phyloP scores from a whole-genome alignment of 2,888 invertebrate genomes.

The Anaspis maculata region DNA sequence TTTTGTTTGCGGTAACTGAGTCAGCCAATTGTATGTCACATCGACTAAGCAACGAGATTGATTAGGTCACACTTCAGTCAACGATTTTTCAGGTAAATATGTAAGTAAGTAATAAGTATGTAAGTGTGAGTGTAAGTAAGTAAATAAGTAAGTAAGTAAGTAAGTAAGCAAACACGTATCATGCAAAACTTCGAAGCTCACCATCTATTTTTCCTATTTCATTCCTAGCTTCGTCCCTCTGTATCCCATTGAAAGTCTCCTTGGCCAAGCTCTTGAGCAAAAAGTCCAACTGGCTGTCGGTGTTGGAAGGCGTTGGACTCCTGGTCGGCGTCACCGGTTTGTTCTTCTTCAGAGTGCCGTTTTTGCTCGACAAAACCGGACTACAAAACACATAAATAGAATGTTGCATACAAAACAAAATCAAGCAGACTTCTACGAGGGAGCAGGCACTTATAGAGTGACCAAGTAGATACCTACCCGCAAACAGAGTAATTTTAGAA shows the following conservation, averaged over 20 bases:
- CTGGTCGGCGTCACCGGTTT: conserved; percentile 23
- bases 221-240: conserved; percentile 41
- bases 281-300: conserved; percentile 57
- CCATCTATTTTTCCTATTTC: conserved; percentile 29
- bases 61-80: too few species aligned
- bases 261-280: conserved; percentile 69
- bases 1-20: too few species aligned
- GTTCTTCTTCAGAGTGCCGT: conserved; percentile 35
- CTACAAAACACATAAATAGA: conserved; percentile 24
- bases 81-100: too few species aligned
- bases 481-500: too few species aligned
- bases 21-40: too few species aligned
- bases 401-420: conserved; percentile 22
- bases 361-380: conserved; percentile 43
- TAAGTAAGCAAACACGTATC: too few species aligned
- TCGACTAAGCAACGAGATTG: too few species aligned
- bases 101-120: too few species aligned
- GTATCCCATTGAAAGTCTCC: conserved; percentile 51
- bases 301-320: conserved; percentile 33
- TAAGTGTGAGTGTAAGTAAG: too few species aligned
- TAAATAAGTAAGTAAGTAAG: too few species aligned
- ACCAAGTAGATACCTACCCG: too few species aligned
- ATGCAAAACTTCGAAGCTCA: conserved; percentile 1
- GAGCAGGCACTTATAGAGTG: too few species aligned
- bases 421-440: conserved; percentile 2